A percentile compares a stretch with the other conserved stretches of the same genome.
Evolutionary conservation across 2,888 invertebrate species (phyloP).

Genomic region (Amphiduros pacificus): DNA sequence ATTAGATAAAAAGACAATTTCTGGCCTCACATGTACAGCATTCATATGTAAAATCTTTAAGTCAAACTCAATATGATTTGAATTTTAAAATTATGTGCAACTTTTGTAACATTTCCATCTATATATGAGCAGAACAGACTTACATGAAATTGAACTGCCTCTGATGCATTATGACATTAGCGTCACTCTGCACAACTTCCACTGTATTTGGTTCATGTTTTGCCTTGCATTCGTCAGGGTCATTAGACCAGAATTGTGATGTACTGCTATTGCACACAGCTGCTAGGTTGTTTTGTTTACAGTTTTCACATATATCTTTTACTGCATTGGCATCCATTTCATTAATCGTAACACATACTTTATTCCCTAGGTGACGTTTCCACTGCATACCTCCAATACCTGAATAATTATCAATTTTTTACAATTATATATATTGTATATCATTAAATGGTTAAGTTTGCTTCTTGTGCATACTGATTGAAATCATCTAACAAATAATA

Average conservation of each 20-base stretch:
- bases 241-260: neutral
- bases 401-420: neutral
- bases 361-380: conserved; percentile 8
- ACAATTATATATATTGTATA: too few species aligned
- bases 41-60: too few species aligned
- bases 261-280: neutral
- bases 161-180: conserved; percentile 19
- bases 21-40: too few species aligned
- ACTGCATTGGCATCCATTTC: conserved; percentile 5
- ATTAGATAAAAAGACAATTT: too few species aligned
- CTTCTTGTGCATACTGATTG: too few species aligned
- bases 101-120: too few species aligned
- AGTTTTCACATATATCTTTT: neutral
- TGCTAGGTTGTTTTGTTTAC: neutral
- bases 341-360: conserved; percentile 12
- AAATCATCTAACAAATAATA: too few species aligned
- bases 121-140: neutral
- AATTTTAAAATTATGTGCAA: too few species aligned
- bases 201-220: neutral
- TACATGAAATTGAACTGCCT: conserved; percentile 25
- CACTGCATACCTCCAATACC: conserved; percentile 20
- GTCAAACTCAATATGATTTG: too few species aligned
- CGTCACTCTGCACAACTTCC: conserved; percentile 10
- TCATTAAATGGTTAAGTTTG: too few species aligned
- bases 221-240: neutral